These are phyloP conservation scores for Ictalurus furcatus DNA, from an alignment of 2,113 vertebrate species.

Conservation along the genomic window DNA sequence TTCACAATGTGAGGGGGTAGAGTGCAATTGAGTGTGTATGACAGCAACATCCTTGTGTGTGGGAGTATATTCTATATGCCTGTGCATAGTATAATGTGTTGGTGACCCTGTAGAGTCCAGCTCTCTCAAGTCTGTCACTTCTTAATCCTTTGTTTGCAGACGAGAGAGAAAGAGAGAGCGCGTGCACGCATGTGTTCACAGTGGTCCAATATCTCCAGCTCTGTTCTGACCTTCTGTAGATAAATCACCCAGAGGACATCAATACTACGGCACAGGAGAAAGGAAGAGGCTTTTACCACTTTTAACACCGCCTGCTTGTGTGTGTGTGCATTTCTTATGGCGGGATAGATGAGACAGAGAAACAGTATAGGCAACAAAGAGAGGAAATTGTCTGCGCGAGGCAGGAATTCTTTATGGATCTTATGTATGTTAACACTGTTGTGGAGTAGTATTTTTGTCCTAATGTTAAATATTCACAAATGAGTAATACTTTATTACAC, in stretches of 20 bases:
- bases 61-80: background rate
- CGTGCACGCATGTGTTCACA: constrained; percentile 40
- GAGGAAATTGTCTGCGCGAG: background rate
- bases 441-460: background rate
- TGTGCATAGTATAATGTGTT: constrained; percentile 18
- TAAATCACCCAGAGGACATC: constrained; percentile 29
- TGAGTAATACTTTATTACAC: background rate
- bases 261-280: constrained; percentile 7
- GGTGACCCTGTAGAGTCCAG: constrained; percentile 11
- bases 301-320: background rate
- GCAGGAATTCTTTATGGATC: background rate
- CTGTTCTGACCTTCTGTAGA: constrained; percentile 29
- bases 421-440: background rate
- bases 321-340: background rate
- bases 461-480: background rate
- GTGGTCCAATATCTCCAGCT: constrained; percentile 51
- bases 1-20: background rate
- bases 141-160: constrained; percentile 22
- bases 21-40: constrained; percentile 14
- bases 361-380: background rate
- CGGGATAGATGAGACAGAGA: background rate
- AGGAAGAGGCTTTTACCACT: constrained; percentile 23
- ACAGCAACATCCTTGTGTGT: background rate
- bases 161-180: background rate
- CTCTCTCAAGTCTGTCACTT: constrained; percentile 25